Conservation (phyloP, 2,888 invertebrate genomes). For the Oscheius onirici region DNA sequence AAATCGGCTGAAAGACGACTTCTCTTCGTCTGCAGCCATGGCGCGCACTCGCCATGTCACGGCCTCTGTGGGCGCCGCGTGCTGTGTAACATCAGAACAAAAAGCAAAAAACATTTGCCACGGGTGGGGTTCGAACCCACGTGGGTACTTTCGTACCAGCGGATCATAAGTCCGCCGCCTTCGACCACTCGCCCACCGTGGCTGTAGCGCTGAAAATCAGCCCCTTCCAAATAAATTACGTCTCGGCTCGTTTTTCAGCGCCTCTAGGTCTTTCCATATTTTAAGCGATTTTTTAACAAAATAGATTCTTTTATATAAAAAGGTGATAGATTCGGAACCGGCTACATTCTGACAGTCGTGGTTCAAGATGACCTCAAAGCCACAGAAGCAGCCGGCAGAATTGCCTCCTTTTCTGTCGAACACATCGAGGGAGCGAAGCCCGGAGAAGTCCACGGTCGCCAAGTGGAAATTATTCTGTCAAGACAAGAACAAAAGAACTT, state of each 20-base stretch:
- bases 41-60: too few species aligned
- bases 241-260: background rate
- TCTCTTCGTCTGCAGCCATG: too few species aligned
- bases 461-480: constrained; percentile 49
- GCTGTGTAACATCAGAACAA: too few species aligned
- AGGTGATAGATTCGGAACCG: constrained; percentile 60
- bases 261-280: too few species aligned
- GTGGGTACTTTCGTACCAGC: background rate
- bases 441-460: constrained; percentile 37
- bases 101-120: too few species aligned
- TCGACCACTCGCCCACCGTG: too few species aligned
- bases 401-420: background rate
- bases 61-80: too few species aligned
- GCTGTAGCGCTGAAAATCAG: too few species aligned
- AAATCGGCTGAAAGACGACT: too few species aligned
- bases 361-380: constrained; percentile 18
- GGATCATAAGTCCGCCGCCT: background rate
- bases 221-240: too few species aligned
- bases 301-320: too few species aligned
- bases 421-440: background rate
- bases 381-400: constrained; percentile 34
- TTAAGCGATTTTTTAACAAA: too few species aligned
- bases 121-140: background rate
- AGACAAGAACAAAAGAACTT: constrained; percentile 45
- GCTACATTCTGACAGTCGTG: constrained; percentile 61